Evolutionary conservation across 1,140 invertebrate genomes (phyloP), one percentile per base, ranked within the genome.

Genomic region (Probaryconus sp.): DNA sequence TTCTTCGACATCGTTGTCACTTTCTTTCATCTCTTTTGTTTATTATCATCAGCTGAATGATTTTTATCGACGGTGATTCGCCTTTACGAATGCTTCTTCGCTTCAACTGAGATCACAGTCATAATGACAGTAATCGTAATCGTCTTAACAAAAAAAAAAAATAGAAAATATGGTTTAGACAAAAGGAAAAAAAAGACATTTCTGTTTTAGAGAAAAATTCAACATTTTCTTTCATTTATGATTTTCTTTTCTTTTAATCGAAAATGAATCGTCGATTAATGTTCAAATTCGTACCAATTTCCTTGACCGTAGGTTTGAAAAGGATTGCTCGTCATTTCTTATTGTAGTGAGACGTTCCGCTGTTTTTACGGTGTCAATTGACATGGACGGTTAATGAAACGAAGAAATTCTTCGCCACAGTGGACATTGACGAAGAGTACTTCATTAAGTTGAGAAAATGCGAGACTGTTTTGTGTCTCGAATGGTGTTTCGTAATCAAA

Each of bases 311-410:
- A n/a, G n/a, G n/a, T 24, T 24, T 3, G 21, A 3, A 7, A 24
- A 30, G 30, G 16, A 63, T 50, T 60, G 17, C 35, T 47, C 31
- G 21, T 38, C 9, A n/a, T 20, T 38, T 60, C 43, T 47, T 31
- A 38, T 61, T 42, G 7, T 40, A 10, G 35, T 9, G 43, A 35
- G 35, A 63, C 58, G 58, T 63, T 63, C 47, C 42, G 45, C 14
- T 42, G 45, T 63, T 63, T 63, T 63, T 63, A 63, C 48, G 45
- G 58, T 14, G 45, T 63, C 47, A 63, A 63, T 11, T 26, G 48
- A 63, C 45, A 63, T 63, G 45, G 58, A 40, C 45, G 35, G 45
- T 63, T 63, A 63, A 63, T 63, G 58, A 63, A 63, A 50, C 58
- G 45, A 33, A 63, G 58, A 51, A 63, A 63, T 63, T 51, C 58